Conservation (phyloP, 2,797 vertebrate species). For the Adelosebastes latens region DNA sequence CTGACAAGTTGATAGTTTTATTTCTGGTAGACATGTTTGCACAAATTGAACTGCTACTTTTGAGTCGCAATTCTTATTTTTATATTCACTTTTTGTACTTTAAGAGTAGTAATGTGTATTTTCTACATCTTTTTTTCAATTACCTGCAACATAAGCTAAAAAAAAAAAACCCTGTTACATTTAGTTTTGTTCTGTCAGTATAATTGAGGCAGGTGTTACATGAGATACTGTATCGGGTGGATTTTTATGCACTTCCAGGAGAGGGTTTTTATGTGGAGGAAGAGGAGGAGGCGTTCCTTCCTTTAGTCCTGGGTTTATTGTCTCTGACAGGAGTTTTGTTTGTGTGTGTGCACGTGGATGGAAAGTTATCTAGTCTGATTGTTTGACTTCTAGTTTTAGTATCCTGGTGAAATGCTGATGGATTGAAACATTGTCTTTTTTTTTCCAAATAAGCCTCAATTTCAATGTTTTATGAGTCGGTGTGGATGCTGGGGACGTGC, state of each 20-base stretch:
- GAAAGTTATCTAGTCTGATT: constrained; percentile 30
- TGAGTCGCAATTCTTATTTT: constrained; percentile 65
- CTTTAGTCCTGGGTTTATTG: constrained; percentile 40
- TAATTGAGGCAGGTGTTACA: constrained; percentile 58
- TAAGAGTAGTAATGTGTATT: constrained; percentile 67
- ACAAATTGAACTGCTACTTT: constrained; percentile 76
- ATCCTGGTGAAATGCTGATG: constrained; percentile 47
- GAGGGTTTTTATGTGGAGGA: constrained; percentile 43
- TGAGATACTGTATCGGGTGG: constrained; percentile 62
- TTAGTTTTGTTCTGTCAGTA: constrained; percentile 63
- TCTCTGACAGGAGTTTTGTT: constrained; percentile 41
- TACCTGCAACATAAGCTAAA: constrained; percentile 80
- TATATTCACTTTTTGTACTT: constrained; percentile 73
- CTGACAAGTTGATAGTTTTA: constrained; percentile 71
- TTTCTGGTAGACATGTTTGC: constrained; percentile 76
- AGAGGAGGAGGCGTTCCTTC: constrained; percentile 21
- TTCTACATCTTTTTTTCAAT: constrained; percentile 59
- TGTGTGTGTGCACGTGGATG: constrained; percentile 23
- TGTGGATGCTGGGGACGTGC: constrained; percentile 47
- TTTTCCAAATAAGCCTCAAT: constrained; percentile 38
- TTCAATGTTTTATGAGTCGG: constrained; percentile 30
- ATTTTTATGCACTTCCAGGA: constrained; percentile 79
- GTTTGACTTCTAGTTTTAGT: constrained; percentile 49
- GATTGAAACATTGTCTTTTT: constrained; percentile 26
- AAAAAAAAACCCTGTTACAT: constrained; percentile 50